A percentile compares a stretch with the other conserved stretches of the same genome.
Evolutionary conservation across 2,888 invertebrate genomes (phyloP).

Genomic region (Plagiodera versicolora): DNA sequence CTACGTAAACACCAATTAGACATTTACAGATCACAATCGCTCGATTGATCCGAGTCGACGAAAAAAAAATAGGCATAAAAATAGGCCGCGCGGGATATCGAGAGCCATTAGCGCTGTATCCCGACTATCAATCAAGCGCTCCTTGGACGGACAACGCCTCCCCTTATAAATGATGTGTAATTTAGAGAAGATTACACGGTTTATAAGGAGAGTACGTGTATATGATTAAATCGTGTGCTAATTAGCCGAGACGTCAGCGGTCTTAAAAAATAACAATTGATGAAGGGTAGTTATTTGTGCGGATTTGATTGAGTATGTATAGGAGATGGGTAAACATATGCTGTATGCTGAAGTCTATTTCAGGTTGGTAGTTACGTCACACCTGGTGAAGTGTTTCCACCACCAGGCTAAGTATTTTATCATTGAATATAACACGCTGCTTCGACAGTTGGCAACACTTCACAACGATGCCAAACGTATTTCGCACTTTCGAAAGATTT

Average conservation of each 20-base stretch:
- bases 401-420: too few relatives aligned
- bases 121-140: slow-evolving; percentile 51
- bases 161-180: slow-evolving; percentile 53
- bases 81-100: slow-evolving; percentile 48
- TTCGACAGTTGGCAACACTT: too few relatives aligned
- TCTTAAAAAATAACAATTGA: slow-evolving; percentile 2
- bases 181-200: slow-evolving; percentile 54
- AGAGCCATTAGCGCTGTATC: slow-evolving; percentile 52
- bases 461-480: too few relatives aligned
- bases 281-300: background rate
- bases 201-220: slow-evolving; percentile 47
- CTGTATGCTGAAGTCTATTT: too few relatives aligned
- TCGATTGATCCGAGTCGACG: slow-evolving; percentile 9
- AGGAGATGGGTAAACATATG: background rate
- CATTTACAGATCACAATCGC: slow-evolving; percentile 29
- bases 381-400: too few relatives aligned
- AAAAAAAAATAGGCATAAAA: slow-evolving; percentile 20
- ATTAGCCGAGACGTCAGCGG: slow-evolving; percentile 37
- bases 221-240: slow-evolving; percentile 52
- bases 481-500: too few relatives aligned
- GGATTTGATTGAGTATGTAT: background rate
- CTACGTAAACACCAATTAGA: slow-evolving; percentile 27
- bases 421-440: too few relatives aligned
- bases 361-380: too few relatives aligned
- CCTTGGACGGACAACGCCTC: slow-evolving; percentile 44